These are phyloP conservation scores for Acrocephalus arundinaceus DNA, from an alignment of 2,113 vertebrate species.

Conservation along the genomic window DNA sequence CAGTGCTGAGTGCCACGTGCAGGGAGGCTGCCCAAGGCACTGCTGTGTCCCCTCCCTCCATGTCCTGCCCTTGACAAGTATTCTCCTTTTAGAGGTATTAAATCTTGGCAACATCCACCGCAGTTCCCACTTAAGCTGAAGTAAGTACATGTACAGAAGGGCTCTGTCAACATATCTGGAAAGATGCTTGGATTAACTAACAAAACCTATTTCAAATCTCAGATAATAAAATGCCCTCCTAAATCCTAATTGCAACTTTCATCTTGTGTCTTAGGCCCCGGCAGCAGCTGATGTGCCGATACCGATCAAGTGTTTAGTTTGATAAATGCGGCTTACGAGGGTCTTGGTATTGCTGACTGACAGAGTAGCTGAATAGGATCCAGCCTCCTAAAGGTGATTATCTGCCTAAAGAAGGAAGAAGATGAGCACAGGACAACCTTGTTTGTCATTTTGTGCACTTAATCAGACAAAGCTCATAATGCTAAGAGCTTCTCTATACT, in stretches of 20 bases:
- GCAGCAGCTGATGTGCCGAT: slow-evolving; percentile 74
- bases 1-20: background rate
- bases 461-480: slow-evolving; percentile 77
- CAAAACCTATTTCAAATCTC: slow-evolving; percentile 74
- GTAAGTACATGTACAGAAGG: slow-evolving; percentile 51
- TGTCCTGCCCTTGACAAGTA: slow-evolving; percentile 26
- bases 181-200: slow-evolving; percentile 72
- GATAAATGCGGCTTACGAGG: slow-evolving; percentile 80
- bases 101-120: slow-evolving; percentile 47
- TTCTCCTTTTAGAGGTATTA: slow-evolving; percentile 43
- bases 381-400: slow-evolving; percentile 85
- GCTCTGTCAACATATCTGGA: slow-evolving; percentile 63
- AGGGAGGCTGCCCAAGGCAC: background rate
- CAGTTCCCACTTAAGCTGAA: slow-evolving; percentile 66
- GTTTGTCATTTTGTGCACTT: slow-evolving; percentile 82
- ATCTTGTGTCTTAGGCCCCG: slow-evolving; percentile 71
- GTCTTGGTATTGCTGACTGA: slow-evolving; percentile 66
- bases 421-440: slow-evolving; percentile 77
- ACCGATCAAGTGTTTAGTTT: slow-evolving; percentile 84
- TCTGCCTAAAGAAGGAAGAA: slow-evolving; percentile 83
- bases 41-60: background rate
- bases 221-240: slow-evolving; percentile 78
- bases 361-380: slow-evolving; percentile 80
- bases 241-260: slow-evolving; percentile 81
- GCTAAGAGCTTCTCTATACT: slow-evolving; percentile 67